Conservation (phyloP, 2,888 invertebrate species). For the Disparrhopalites patrizii region DNA sequence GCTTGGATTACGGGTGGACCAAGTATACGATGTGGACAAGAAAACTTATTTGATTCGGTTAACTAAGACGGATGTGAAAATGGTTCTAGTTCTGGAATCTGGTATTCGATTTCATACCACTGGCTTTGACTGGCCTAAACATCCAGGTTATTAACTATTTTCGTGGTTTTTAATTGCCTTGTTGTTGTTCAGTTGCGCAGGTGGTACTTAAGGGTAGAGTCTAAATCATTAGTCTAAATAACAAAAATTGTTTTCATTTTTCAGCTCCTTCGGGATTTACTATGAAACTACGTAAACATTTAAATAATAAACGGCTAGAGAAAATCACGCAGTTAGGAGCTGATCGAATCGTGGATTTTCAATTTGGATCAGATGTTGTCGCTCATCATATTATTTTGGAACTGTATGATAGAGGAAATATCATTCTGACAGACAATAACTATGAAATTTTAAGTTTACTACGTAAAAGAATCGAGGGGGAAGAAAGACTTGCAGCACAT, state of each 20-base stretch:
- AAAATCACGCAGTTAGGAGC: slow-evolving; percentile 78
- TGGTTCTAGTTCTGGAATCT: slow-evolving; percentile 84
- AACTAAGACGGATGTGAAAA: slow-evolving; percentile 81
- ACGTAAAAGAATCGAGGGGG: slow-evolving; percentile 85
- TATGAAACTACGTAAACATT: slow-evolving; percentile 98
- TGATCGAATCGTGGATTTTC: slow-evolving; percentile 89
- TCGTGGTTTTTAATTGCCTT: background rate
- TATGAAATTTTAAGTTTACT: slow-evolving; percentile 88
- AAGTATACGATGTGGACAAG: slow-evolving; percentile 96
- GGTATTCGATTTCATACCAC: slow-evolving; percentile 91
- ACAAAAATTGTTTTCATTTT: background rate
- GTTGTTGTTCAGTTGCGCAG: too few relatives aligned
- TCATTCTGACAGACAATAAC: slow-evolving; percentile 86
- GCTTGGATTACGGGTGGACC: slow-evolving; percentile 88
- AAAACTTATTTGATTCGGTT: slow-evolving; percentile 89
- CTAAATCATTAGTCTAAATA: too few relatives aligned
- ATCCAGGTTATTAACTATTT: slow-evolving; percentile 54
- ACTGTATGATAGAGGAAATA: slow-evolving; percentile 92
- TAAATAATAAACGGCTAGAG: slow-evolving; percentile 91
- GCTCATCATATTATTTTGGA: slow-evolving; percentile 94
- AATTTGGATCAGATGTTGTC: slow-evolving; percentile 90
- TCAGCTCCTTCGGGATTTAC: slow-evolving; percentile 91
- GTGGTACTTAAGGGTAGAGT: too few relatives aligned
- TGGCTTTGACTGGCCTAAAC: slow-evolving; percentile 97
- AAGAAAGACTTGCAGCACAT: slow-evolving; percentile 85